Evolutionary conservation across 2,888 invertebrate genomes (phyloP), one percentile per base, ranked within the genome.

Genomic region (Epinotia demarniana): DNA sequence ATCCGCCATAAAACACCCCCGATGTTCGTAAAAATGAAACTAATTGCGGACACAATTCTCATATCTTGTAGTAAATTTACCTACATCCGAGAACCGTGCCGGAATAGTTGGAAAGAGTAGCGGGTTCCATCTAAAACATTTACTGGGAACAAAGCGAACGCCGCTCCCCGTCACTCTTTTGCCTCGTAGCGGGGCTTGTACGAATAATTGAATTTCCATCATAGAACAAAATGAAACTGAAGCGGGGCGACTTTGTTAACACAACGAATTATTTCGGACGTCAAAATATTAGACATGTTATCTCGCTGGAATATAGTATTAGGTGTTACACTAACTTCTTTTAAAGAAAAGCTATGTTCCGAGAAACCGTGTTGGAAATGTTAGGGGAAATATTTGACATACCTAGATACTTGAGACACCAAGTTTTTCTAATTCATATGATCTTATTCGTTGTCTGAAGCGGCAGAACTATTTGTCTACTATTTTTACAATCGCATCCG

Each of bases 141-240:
- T 77, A 76, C 70, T 79, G 73, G 81, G 90, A 89, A 90, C 91
- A 90, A 90, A 92, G 91, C 88, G 87, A 87, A 89, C 86, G 85
- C 86, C 85, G 86, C 83, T 85, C 84, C 86, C 84, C 83, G 85
- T 84, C 88, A 84, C 87, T 87, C 89, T 86, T 84, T 87, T 84
- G 82, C 88, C 85, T 85, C 88, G 83, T 76, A 82, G 86, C 86
- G 85, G 82, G 85, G 87, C 86, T 90, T 89, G 90, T 86, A 90
- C 91, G 90, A 91, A 93, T 94, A 93, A 94, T 94, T 94, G 90
- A 93, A 93, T 94, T 93, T 92, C 88, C 92, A 92, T 92, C 93
- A 90, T 90, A 90, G 92, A 90, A 92, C 90, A 91, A 92, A 93
- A 93, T 92, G 91, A 92, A 92, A 92, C 92, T 92, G 92, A 91